Base-by-base conservation (phyloP, 2,113 vertebrate genomes). In the Cyanoderma ruficeps region DNA sequence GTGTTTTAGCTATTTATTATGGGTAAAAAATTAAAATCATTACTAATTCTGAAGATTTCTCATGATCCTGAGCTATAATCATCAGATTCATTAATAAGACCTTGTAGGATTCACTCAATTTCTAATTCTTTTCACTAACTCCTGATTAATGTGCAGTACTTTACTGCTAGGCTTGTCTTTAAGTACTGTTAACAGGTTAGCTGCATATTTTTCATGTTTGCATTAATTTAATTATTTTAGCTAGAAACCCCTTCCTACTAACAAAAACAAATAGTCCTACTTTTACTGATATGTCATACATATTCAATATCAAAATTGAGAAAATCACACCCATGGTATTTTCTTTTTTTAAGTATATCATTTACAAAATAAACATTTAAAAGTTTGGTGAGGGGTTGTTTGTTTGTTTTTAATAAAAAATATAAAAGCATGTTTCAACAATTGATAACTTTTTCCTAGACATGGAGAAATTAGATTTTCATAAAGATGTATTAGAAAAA, bases 301-400 rank as follows among this genome's bases (percentile, higher is more conserved):
- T 77, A 64, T 70, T 87, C 35, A 53, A 9, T 37, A 79, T 65
- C 81, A 70, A 64, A 74, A 79, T 68, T 57, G 44, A 17, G 28
- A 83, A 93, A 90, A 92, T 80, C 0, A 33, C 8, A 50, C 4
- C 57, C 3, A 24, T 53, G 28, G 2, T 89, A 71, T 88, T 90
- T 78, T 87, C 13, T 2, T 57, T 42, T 31, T 56, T 15, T 2
- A 30, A 28, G 3, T 41, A 23, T 4, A 55, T 44, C 0, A 6
- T 76, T 55, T 28, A 13, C 8, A 44, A 72, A 72, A 83, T 78
- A 78, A n/a, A 3, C 10, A 18, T 5, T 8, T 6, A 42, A 80
- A 52, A 15, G 1, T 13, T 50, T 57, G 15, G 8, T 5, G 2
- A 3, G 8, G 3, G 3, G 42, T 67, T 21, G 4, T 0, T 57